Percentiles rank a stretch among this genome's conserved stretches.
Conservation (phyloP, 2,888 invertebrate species). For the Troides aeacus region DNA sequence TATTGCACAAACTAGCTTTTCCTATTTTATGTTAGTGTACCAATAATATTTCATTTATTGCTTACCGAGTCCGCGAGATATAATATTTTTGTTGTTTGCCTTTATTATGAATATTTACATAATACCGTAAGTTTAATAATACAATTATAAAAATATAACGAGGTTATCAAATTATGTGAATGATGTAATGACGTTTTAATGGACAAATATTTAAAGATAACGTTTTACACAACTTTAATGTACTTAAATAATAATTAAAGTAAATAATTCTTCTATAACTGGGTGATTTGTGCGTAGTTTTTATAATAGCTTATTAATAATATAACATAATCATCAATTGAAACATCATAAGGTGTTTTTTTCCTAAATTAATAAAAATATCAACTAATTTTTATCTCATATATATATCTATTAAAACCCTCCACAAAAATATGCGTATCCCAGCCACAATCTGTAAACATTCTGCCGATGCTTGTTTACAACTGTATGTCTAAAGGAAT, state of each 20-base stretch:
- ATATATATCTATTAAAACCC: background rate
- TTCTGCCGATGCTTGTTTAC: conserved; percentile 17
- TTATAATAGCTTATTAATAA: no score
- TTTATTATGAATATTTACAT: background rate
- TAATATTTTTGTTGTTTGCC: background rate
- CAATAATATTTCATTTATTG: no score
- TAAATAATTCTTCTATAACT: no score
- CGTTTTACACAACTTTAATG: background rate
- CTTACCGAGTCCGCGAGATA: no score
- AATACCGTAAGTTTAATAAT: background rate
- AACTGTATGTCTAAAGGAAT: conserved; percentile 12
- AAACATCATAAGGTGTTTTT: no score
- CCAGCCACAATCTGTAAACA: conserved; percentile 17
- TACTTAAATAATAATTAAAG: no score
- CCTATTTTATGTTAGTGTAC: no score
- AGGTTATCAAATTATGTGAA: conserved; percentile 1
- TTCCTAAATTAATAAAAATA: background rate
- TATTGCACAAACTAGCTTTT: no score
- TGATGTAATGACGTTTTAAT: background rate
- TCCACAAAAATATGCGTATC: conserved; percentile 6
- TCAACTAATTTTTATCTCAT: background rate
- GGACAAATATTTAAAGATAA: conserved; percentile 1
- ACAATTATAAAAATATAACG: background rate
- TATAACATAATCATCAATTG: no score
- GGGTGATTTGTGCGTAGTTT: no score